Conservation (phyloP, 2,888 invertebrate species). For the Bembecia ichneumoniformis region DNA sequence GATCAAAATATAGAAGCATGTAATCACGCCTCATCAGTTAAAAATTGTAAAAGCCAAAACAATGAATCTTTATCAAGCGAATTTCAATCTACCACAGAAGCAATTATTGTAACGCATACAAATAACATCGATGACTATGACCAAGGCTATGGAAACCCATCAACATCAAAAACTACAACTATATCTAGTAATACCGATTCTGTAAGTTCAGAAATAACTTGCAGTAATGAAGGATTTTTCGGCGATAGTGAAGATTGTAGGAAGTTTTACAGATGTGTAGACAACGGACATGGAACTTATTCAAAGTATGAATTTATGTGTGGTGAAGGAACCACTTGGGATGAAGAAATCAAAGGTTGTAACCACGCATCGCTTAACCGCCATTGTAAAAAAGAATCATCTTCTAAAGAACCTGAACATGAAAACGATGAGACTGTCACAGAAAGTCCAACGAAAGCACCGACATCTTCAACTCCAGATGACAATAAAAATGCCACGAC, state of each 20-base stretch:
- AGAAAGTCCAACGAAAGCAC: not conserved
- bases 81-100: constrained; percentile 3
- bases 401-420: constrained; percentile 2
- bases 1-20: constrained; percentile 74
- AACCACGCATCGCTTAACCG: constrained; percentile 74
- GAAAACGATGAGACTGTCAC: not conserved
- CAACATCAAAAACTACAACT: constrained; percentile 2
- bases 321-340: constrained; percentile 78
- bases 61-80: not conserved
- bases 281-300: constrained; percentile 45
- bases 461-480: constrained; percentile 10
- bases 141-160: not conserved
- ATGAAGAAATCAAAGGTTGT: constrained; percentile 76
- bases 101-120: constrained; percentile 1
- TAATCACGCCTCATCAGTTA: constrained; percentile 52
- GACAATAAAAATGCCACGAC: constrained; percentile 7
- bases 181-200: not conserved
- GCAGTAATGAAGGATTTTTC: constrained; percentile 43
- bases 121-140: constrained; percentile 1
- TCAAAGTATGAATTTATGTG: constrained; percentile 66
- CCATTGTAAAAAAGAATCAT: constrained; percentile 43
- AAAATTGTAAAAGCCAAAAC: not conserved
- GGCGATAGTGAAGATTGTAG: constrained; percentile 63
- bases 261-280: constrained; percentile 72
- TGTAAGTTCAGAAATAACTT: constrained; percentile 1